Conservation (phyloP, 2,113 vertebrate genomes). For the Glaucomys volans region DNA sequence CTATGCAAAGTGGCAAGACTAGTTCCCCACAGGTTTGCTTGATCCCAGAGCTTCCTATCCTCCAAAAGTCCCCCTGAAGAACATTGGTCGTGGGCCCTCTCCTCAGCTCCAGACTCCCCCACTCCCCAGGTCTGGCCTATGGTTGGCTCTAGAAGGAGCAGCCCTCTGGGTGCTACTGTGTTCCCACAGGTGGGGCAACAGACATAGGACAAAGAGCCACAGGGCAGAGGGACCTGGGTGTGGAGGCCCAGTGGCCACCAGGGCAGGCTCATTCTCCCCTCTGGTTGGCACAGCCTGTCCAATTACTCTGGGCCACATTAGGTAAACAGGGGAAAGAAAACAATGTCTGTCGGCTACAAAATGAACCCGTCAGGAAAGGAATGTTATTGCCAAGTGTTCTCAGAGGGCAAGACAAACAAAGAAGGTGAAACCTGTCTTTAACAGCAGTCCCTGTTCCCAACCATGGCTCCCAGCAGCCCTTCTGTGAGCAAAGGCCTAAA, state of each 20-base stretch:
- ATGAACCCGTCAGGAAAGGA: constrained; percentile 82
- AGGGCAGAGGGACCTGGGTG: neutral
- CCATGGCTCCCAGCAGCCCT: neutral
- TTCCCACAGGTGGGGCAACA: neutral
- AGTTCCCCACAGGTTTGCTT: neutral
- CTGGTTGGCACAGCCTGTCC: constrained; percentile 69
- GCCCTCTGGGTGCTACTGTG: neutral
- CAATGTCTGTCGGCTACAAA: constrained; percentile 78
- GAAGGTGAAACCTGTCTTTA: constrained; percentile 75
- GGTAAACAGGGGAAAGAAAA: constrained; percentile 86
- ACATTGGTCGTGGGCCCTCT: neutral
- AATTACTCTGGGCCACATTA: constrained; percentile 83
- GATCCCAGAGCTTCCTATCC: neutral
- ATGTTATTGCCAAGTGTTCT: constrained; percentile 83
- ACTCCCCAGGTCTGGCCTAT: neutral
- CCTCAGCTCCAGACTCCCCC: neutral
- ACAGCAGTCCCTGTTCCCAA: constrained; percentile 6
- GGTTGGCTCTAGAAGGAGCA: neutral
- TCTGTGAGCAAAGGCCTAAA: neutral
- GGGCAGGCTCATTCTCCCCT: constrained; percentile 60
- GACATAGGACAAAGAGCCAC: neutral
- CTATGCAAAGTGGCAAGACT: neutral
- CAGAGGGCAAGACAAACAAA: constrained; percentile 83
- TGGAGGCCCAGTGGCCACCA: constrained; percentile 66
- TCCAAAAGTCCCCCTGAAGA: neutral